A percentile compares a stretch with the other conserved stretches of the same genome.
Evolutionary conservation across 1,140 invertebrate species (phyloP).

Genomic region (Ceratosolen fusciceps): DNA sequence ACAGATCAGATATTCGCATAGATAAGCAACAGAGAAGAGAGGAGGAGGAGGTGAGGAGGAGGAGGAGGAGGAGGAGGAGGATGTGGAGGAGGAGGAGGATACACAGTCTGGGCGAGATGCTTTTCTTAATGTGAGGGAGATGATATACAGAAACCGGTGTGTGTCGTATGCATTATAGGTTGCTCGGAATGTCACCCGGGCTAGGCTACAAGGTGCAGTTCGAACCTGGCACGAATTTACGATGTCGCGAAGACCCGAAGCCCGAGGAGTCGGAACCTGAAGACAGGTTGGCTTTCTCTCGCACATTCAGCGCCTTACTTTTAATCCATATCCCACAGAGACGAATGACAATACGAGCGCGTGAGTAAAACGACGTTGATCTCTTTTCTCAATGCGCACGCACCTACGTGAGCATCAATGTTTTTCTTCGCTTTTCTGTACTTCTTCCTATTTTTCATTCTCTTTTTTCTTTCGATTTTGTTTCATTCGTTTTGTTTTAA

Average conservation of each 20-base stretch:
- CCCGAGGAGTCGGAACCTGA: conserved; percentile 57
- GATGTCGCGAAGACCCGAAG: conserved; percentile 67
- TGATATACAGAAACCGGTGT: conserved; percentile 2
- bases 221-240: conserved; percentile 69
- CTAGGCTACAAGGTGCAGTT: conserved; percentile 70
- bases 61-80: no score
- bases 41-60: no score
- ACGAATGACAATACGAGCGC: neutral
- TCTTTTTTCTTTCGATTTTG: no score
- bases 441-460: no score
- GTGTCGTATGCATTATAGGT: conserved; percentile 56
- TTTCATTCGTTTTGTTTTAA: no score
- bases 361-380: conserved; percentile 14
- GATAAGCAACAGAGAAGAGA: no score
- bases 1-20: neutral
- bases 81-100: no score
- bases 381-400: neutral
- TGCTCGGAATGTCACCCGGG: conserved; percentile 66
- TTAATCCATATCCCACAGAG: conserved; percentile 14
- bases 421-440: no score
- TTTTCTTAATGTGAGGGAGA: neutral
- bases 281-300: conserved; percentile 63
- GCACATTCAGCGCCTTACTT: neutral
- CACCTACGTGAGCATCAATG: no score
- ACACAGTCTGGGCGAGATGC: neutral